Evolutionary conservation across 2,113 vertebrate genomes (phyloP), one percentile per base, ranked within the genome.

Genomic region (Caracal caracal): DNA sequence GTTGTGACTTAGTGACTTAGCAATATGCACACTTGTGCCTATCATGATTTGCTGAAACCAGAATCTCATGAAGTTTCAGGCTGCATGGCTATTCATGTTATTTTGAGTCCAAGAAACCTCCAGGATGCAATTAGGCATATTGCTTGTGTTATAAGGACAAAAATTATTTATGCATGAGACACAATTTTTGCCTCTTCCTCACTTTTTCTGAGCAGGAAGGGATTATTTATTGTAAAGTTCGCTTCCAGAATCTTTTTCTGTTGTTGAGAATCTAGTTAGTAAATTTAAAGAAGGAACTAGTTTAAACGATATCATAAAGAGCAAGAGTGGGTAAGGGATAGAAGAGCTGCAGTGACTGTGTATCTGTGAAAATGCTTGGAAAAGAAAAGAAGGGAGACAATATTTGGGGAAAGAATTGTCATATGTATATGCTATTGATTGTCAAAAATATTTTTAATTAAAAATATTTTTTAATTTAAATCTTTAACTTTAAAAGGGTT

Each of bases 151-250:
- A 76, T 33, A 66, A 93, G 66, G 30, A 85, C 75, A 76, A 70
- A 95, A 92, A 70, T 90, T 83, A 86, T 90, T 90, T 97, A 93
- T 95, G 75, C 96, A 81, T 80, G 70, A 96, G 80, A 97, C 87
- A 95, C 51, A 49, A 61, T 94, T 93, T 93, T 95, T 95, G 87
- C 65, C 47, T 93, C 83, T 95, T 81, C 17, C 24, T 24, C 10
- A 79, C 51, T 92, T 91, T 93, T 81, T 73, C n/a, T 47, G 53
- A 90, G 92, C 33, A 80, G n/a, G 65, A 86, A 66, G 92, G 73
- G 24, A 93, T 90, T 70, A 65, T 89, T 95, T 86, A 59, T 92
- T 95, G 83, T n/a, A 80, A 90, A 89, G 80, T 92, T 96, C 84
- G 80, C 83, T 96, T 88, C 63, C 7, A 66, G 59, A 80, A 90